Evolutionary conservation across 2,888 invertebrate species (phyloP), one percentile per base, ranked within the genome.

Genomic region (Eupithecia centaureata): DNA sequence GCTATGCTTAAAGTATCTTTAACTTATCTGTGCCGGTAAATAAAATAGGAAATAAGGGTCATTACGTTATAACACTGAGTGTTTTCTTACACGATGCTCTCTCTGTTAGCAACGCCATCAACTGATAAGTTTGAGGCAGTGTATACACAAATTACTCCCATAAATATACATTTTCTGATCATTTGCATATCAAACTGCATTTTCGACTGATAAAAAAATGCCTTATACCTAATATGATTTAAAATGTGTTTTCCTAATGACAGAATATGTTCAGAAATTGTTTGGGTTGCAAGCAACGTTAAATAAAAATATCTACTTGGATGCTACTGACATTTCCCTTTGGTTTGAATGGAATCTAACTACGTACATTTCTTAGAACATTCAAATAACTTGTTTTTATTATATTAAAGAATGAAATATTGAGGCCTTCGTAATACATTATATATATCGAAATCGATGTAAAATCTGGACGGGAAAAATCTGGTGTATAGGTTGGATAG

Each of bases 151-250:
- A 72, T 70, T 67, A 71, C 59, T 51, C 61, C 15, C 65, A 63
- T 65, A 73, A 73, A 70, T 68, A 65, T 62, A 33, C 65, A 69
- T 70, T 73, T 73, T 63, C 63, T 62, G 65, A 66, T 61, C 72
- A 68, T 72, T 74, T 65, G 65, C 65, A 63, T 61, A 35, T 52
- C 63, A 57, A 71, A 71, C 67, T 47, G 61, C 32, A 56, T 27
- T 58, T 52, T 13, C 13, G 0, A 18, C 52, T 68, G 65, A 59
- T 64, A 65, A 42, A 62, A 58, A 38, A 22, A 59, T 30, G 18
- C 51, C 22, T 51, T 5, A n/a, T 8, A 12, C 54, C 28, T 54
- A 1, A 54, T 54, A 28, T n/a, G 28, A 10, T n/a, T 28, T 13
- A n/a, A 52, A 56, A 30, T 56, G 56, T 56, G 5, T 27, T n/a